Evolutionary conservation across 2,888 invertebrate genomes (phyloP).

Genomic region (Candidula unifasciata): DNA sequence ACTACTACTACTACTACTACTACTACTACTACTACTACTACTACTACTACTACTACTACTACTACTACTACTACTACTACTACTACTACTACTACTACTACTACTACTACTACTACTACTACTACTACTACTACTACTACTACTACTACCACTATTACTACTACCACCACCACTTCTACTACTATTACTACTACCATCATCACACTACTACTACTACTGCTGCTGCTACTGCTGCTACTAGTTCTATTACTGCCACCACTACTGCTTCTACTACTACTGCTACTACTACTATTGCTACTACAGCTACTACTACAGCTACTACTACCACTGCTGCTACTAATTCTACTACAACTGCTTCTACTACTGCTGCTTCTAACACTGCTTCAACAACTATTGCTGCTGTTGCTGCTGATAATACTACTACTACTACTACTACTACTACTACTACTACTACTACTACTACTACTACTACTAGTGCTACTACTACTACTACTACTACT

Average conservation of each 20-base stretch:
- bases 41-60: conserved; percentile 16
- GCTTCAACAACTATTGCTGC: too few species aligned
- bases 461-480: conserved; percentile 4
- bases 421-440: conserved; percentile 29
- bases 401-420: not conserved
- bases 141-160: not conserved
- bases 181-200: too few species aligned
- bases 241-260: too few species aligned
- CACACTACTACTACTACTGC: not conserved
- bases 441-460: conserved; percentile 36
- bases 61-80: conserved; percentile 31
- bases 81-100: conserved; percentile 28
- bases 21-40: not conserved
- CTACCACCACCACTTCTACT: too few species aligned
- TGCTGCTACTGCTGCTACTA: not conserved
- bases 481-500: conserved; percentile 35
- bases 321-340: too few species aligned
- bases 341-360: too few species aligned
- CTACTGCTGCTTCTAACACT: too few species aligned
- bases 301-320: too few species aligned
- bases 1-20: conserved; percentile 22
- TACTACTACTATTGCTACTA: too few species aligned
- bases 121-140: not conserved
- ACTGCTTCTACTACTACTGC: too few species aligned
- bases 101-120: conserved; percentile 19